phyloP scores from a whole-genome alignment of 1,140 invertebrate species.

The Anthonomus grandis region DNA sequence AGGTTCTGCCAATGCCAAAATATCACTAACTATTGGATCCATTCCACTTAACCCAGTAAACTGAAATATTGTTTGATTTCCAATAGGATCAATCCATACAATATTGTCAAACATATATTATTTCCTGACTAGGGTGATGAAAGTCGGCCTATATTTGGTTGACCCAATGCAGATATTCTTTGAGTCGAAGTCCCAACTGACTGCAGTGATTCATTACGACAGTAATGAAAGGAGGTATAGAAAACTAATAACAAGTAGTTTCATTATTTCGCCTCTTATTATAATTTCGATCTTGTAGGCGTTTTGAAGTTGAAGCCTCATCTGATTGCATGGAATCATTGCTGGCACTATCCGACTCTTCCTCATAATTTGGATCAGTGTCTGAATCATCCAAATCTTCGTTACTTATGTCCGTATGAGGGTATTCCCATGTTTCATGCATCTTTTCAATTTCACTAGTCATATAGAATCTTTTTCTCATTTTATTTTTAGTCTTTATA shows the following conservation, averaged over 20 bases:
- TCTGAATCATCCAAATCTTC: background rate
- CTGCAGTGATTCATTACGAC: background rate
- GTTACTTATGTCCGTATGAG: conserved; percentile 4
- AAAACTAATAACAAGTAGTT: no score
- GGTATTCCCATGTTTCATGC: conserved; percentile 4
- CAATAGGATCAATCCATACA: conserved; percentile 1
- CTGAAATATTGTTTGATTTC: conserved; percentile 1
- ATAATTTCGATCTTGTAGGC: no score
- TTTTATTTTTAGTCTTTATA: background rate
- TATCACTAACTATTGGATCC: background rate
- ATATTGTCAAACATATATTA: conserved; percentile 4
- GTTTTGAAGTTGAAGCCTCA: background rate
- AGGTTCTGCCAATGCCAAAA: conserved; percentile 16
- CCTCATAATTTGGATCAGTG: conserved; percentile 1
- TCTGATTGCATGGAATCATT: background rate
- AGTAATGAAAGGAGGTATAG: no score
- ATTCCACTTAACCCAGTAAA: background rate
- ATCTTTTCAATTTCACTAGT: background rate
- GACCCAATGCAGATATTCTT: conserved; percentile 4
- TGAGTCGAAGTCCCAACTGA: background rate
- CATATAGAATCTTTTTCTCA: background rate
- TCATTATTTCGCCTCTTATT: no score
- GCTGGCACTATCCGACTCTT: background rate
- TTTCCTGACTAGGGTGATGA: background rate
- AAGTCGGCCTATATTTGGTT: conserved; percentile 6